Conservation (phyloP, 2,113 vertebrate species). For the Abramis brama region DNA sequence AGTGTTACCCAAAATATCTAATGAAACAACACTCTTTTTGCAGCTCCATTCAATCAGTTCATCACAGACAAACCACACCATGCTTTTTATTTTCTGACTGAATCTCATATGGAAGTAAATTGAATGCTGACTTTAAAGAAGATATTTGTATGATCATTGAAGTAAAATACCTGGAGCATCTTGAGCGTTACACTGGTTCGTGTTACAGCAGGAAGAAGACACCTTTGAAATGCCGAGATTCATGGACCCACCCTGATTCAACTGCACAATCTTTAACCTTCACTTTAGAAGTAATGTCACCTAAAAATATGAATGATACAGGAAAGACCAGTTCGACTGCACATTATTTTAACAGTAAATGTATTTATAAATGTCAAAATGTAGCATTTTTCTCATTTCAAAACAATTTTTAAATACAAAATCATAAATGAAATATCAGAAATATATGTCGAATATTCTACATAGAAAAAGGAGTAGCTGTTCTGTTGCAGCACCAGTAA, state of each 20-base stretch:
- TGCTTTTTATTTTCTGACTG: background rate
- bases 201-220: background rate
- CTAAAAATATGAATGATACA: background rate
- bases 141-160: background rate
- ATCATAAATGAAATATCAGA: background rate
- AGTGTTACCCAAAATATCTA: too few species aligned
- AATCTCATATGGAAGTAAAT: background rate
- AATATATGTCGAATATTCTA: background rate
- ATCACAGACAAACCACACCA: background rate
- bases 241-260: background rate
- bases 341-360: background rate
- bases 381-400: background rate
- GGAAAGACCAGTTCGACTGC: background rate
- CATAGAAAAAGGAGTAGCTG: too few species aligned
- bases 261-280: background rate
- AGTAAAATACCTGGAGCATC: background rate
- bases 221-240: background rate
- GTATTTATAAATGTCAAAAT: background rate
- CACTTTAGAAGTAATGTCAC: rapidly evolving
- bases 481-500: too few species aligned
- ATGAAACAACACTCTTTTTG: too few species aligned
- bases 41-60: too few species aligned
- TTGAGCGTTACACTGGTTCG: background rate
- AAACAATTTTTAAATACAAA: background rate
- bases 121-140: background rate